These are phyloP conservation scores for Cinclus cinclus DNA, from an alignment of 2,113 vertebrate genomes.

Conservation along the genomic window DNA sequence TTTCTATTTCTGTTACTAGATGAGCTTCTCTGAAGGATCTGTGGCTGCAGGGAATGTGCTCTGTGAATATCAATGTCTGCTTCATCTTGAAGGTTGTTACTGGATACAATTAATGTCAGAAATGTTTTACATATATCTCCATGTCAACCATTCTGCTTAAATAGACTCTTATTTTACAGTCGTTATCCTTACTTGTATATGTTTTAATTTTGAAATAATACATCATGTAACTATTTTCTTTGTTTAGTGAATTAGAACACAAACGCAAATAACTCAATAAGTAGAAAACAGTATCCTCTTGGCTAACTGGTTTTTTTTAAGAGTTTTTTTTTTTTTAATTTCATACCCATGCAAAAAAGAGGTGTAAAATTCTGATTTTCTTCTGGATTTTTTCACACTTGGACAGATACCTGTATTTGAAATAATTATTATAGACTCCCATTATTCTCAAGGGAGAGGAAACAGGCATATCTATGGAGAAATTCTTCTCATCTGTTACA, in stretches of 20 bases:
- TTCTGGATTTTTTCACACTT: not conserved
- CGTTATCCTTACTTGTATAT: not conserved
- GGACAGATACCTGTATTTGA: not conserved
- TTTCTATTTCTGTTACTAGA: not conserved
- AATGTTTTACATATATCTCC: not conserved
- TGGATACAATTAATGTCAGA: not conserved
- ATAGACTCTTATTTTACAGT: not conserved
- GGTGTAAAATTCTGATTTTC: not conserved
- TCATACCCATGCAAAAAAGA: not conserved
- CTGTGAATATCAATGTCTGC: constrained; percentile 1
- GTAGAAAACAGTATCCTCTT: not conserved
- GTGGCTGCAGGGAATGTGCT: not conserved
- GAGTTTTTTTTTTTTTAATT: not conserved
- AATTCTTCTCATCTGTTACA: not conserved
- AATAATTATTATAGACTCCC: not conserved
- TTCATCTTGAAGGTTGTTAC: not conserved
- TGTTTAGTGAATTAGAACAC: not conserved
- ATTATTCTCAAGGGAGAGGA: not conserved
- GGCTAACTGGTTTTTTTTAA: not conserved
- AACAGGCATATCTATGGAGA: not conserved
- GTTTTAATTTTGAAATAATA: not conserved
- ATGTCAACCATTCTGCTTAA: not conserved
- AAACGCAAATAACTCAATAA: not conserved
- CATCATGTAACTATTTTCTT: not conserved
- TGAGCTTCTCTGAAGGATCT: not conserved